A percentile compares a stretch with the other conserved stretches of the same genome.
Evolutionary conservation across 2,888 invertebrate species (phyloP).

Genomic region (Lycocerus yunnanus): DNA sequence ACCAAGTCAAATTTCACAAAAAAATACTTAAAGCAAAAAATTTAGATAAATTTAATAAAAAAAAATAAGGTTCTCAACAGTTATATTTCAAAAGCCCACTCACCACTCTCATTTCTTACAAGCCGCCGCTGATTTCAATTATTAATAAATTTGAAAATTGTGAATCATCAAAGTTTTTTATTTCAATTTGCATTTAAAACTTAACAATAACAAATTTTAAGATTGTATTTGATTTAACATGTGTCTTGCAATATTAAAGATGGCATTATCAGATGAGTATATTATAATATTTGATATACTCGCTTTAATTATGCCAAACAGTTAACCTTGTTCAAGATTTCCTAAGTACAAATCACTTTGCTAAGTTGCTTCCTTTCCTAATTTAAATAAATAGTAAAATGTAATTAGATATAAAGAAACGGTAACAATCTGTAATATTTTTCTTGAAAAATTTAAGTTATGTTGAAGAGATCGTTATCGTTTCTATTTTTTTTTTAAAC

Average conservation of each 20-base stretch:
- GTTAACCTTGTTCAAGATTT: conserved; percentile 2
- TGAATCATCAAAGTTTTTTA: not conserved
- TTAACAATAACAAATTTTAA: not conserved
- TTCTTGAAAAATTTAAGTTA: not conserved
- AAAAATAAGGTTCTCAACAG: no score
- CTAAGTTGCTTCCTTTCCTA: not conserved
- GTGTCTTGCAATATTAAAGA: conserved; percentile 49
- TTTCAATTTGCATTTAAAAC: not conserved
- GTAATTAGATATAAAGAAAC: not conserved
- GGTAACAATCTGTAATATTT: not conserved
- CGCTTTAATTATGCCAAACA: conserved; percentile 27
- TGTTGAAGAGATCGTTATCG: not conserved
- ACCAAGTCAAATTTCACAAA: no score
- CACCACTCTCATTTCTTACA: no score
- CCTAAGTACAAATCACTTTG: not conserved
- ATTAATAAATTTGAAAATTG: not conserved
- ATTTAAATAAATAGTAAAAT: not conserved
- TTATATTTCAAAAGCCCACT: no score
- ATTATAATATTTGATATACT: conserved; percentile 20
- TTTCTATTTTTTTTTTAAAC: not conserved
- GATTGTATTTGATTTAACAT: conserved; percentile 10
- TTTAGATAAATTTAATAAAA: no score
- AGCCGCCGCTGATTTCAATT: no score
- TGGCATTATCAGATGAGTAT: conserved; percentile 41
- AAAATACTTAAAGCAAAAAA: no score